Base-by-base conservation (phyloP, 2,888 invertebrate species). In the Mimumesa dahlbomi region DNA sequence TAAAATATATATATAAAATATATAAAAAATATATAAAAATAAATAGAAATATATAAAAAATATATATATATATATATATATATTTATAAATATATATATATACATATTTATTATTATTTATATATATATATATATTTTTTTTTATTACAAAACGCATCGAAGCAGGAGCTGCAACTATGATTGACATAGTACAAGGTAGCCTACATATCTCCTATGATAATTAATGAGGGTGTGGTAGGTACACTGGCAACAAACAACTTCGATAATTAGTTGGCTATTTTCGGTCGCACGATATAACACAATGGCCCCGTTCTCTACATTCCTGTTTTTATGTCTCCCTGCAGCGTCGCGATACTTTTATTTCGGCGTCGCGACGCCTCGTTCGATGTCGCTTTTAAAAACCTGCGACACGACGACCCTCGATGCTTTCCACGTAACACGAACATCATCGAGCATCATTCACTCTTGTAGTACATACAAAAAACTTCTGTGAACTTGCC, bases 121-220 rank as follows among this genome's bases (percentile, higher is more conserved):
- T n/a, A n/a, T n/a, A n/a, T n/a, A n/a, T n/a, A n/a, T n/a, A n/a
- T n/a, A n/a, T n/a, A n/a, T n/a, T n/a, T n/a, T n/a, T 36, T 13
- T 6, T 29, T 9, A 48, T 29, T 43, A 36, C 25, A 61, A 29
- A 18, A 9, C 48, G 4, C 11, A 36, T 66, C n/a, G 19, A 14
- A 11, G 16, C 34, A 13, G 11, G 31, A 22, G 42, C 22, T 38
- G 21, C 13, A 54, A 45, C 19, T 43, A 62, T 36, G 66, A 66
- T 57, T 52, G 52, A 68, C 57, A 48, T 6, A 1, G 16, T 13
- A 22, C 13, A 43, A 18, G 34, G 4, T 16, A 38, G n/a, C 29
- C 16, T 31, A 25, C 40, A 25, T 34, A 48, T 52, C 31, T 21
- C 38, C 56, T 50, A 56, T 56, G 62, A 48, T 57, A 68, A 68